phyloP scores from a whole-genome alignment of 2,888 invertebrate genomes.

The Hirtodrosophila cameraria region DNA sequence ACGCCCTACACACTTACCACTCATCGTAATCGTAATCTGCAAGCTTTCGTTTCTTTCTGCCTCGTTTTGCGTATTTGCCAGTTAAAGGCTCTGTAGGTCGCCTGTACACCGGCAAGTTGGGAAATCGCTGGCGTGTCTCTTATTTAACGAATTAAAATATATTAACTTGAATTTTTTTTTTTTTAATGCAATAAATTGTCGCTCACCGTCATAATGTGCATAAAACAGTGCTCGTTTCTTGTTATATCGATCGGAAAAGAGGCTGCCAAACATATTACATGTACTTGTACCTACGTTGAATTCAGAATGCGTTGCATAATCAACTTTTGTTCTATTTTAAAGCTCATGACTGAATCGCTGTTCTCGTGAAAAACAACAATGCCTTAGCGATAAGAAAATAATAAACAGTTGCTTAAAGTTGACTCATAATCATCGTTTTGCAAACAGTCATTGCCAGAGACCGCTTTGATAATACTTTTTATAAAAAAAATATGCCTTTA shows the following conservation, averaged over 20 bases:
- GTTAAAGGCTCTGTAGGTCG: conserved; percentile 23
- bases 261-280: conserved; percentile 34
- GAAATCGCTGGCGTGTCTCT: conserved; percentile 21
- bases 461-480: conserved; percentile 22
- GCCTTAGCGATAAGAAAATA: conserved; percentile 34
- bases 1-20: conserved; percentile 21
- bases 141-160: too few species aligned
- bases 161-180: too few species aligned
- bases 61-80: conserved; percentile 8
- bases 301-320: conserved; percentile 18
- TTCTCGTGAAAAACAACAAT: conserved; percentile 6
- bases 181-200: not conserved
- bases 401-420: conserved; percentile 29
- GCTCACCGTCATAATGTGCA: conserved; percentile 32
- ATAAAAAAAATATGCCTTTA: conserved; percentile 17
- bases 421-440: conserved; percentile 29
- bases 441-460: conserved; percentile 32
- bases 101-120: conserved; percentile 25
- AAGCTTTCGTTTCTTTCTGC: not conserved
- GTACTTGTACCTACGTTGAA: conserved; percentile 3
- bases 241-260: conserved; percentile 47
- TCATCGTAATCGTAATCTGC: conserved; percentile 41
- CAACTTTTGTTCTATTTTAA: conserved; percentile 29
- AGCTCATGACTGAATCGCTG: conserved; percentile 5
- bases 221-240: conserved; percentile 31